Evolutionary conservation across 2,113 vertebrate genomes (phyloP).

Genomic region (Bostrychus sinensis): DNA sequence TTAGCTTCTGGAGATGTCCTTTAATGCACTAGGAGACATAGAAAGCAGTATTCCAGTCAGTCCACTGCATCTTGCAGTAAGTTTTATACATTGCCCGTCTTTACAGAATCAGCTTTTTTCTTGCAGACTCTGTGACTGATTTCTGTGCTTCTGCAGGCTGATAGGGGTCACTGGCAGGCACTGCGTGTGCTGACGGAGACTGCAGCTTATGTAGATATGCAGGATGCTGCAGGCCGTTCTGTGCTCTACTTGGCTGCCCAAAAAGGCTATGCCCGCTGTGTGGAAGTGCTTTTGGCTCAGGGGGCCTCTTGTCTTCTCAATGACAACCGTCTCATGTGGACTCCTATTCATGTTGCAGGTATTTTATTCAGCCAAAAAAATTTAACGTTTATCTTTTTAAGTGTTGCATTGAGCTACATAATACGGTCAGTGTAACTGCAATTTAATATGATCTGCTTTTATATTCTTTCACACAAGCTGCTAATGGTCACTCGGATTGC

Average conservation of each 20-base stretch:
- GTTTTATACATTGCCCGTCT: slow-evolving; percentile 59
- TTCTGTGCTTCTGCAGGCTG: slow-evolving; percentile 81
- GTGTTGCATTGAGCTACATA: no score
- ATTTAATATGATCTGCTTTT: not conserved
- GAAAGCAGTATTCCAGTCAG: slow-evolving; percentile 95
- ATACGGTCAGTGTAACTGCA: no score
- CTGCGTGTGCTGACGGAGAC: slow-evolving; percentile 93
- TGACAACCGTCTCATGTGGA: slow-evolving; percentile 91
- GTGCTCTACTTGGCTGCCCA: slow-evolving; percentile 93
- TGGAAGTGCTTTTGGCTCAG: slow-evolving; percentile 92
- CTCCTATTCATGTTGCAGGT: slow-evolving; percentile 94
- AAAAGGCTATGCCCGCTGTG: slow-evolving; percentile 88
- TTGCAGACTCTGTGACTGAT: slow-evolving; percentile 9
- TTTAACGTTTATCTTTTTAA: no score
- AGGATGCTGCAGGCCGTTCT: slow-evolving; percentile 89
- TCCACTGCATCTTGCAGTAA: slow-evolving; percentile 98
- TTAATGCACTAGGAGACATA: slow-evolving; percentile 96
- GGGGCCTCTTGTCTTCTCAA: slow-evolving; percentile 91
- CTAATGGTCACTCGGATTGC: slow-evolving; percentile 91
- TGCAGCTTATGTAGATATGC: slow-evolving; percentile 92
- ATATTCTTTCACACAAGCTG: slow-evolving; percentile 76
- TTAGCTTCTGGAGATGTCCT: slow-evolving; percentile 97
- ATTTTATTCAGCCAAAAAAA: no score
- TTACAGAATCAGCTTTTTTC: not conserved
- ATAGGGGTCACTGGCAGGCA: slow-evolving; percentile 95